Conservation (phyloP, 2,888 invertebrate species). For the Diloba caeruleocephala region DNA sequence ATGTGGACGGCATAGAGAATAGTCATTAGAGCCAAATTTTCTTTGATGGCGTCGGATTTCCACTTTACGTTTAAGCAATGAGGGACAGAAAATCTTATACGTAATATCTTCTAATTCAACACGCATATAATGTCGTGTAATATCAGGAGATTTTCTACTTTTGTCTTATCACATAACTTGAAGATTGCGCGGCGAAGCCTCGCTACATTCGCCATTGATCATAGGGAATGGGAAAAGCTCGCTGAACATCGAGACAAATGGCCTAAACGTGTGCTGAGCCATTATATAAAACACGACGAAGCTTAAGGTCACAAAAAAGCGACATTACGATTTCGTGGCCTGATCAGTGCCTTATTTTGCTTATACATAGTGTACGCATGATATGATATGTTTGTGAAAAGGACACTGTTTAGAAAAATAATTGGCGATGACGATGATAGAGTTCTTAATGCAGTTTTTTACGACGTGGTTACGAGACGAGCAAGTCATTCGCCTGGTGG, state of each 20-base stretch:
- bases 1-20: too few species aligned
- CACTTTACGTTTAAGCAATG: too few species aligned
- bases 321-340: slow-evolving; percentile 7
- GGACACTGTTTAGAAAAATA: too few species aligned
- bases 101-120: slow-evolving; percentile 28
- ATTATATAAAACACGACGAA: slow-evolving; percentile 39
- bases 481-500: too few species aligned
- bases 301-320: slow-evolving; percentile 10
- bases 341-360: background rate
- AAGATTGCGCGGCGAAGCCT: slow-evolving; percentile 35
- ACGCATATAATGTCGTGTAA: background rate
- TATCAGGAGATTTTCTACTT: slow-evolving; percentile 7
- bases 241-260: slow-evolving; percentile 49
- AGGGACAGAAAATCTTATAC: background rate
- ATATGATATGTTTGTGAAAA: too few species aligned
- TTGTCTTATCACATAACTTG: slow-evolving; percentile 35
- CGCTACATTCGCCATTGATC: slow-evolving; percentile 47
- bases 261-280: slow-evolving; percentile 46
- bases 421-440: too few species aligned
- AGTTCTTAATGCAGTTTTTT: too few species aligned
- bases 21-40: too few species aligned
- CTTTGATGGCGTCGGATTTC: background rate
- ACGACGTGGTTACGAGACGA: too few species aligned
- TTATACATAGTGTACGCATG: background rate
- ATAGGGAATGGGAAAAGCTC: slow-evolving; percentile 45